These are phyloP conservation scores for Tetramorium alpestre DNA, from an alignment of 1,140 invertebrate genomes.

Conservation along the genomic window DNA sequence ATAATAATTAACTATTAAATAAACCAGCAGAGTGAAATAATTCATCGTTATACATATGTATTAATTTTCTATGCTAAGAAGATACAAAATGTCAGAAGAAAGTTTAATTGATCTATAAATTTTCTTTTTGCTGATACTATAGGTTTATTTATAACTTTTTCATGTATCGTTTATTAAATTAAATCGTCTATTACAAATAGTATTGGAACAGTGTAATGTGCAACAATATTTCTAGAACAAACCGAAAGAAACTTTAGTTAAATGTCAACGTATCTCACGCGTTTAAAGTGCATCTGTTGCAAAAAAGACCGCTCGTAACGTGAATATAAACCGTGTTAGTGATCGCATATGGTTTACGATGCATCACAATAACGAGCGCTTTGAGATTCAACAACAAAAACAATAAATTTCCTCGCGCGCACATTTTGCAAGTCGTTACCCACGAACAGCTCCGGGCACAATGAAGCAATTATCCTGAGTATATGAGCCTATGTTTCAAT, in stretches of 20 bases:
- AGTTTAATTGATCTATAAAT: not conserved
- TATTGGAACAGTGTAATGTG: not conserved
- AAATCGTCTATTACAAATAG: not conserved
- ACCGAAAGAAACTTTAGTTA: not conserved
- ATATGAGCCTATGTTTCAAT: slow-evolving; percentile 26
- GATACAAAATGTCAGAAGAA: not conserved
- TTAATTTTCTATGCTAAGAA: not conserved
- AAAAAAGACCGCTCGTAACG: not conserved
- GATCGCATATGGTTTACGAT: slow-evolving; percentile 58
- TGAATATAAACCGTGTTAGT: slow-evolving; percentile 2
- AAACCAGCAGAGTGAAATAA: not conserved
- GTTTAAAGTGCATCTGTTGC: not conserved
- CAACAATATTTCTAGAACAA: not conserved
- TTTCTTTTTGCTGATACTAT: not conserved
- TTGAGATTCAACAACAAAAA: slow-evolving; percentile 33
- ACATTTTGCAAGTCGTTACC: slow-evolving; percentile 10
- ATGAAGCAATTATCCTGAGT: slow-evolving; percentile 32
- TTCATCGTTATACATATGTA: not conserved
- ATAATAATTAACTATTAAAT: not conserved
- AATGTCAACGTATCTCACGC: slow-evolving; percentile 29
- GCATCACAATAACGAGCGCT: slow-evolving; percentile 60
- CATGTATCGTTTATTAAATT: not conserved
- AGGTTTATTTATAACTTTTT: not conserved
- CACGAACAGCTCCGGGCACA: not conserved
- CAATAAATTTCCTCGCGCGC: slow-evolving; percentile 61